Evolutionary conservation across 2,888 invertebrate genomes (phyloP).

Genomic region (Pyrrhosoma nymphula): DNA sequence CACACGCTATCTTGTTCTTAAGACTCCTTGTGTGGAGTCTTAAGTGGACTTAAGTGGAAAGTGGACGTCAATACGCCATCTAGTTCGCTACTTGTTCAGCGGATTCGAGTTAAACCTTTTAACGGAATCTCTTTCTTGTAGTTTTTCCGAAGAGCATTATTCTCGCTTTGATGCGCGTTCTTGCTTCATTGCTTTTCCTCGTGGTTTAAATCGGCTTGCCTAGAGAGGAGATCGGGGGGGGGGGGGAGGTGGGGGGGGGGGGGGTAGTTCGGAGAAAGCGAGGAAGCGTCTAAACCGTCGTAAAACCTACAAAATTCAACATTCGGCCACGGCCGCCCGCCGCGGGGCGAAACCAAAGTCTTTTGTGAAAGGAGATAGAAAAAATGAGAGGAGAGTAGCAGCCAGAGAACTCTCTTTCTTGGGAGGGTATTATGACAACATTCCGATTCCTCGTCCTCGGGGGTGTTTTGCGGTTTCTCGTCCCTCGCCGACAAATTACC

Average conservation of each 20-base stretch:
- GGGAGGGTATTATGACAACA: neutral
- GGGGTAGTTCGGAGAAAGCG: neutral
- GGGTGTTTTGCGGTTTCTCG: constrained; percentile 4
- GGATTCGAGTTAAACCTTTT: too few species aligned
- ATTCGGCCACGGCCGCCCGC: neutral
- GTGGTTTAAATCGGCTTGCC: neutral
- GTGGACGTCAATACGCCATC: too few species aligned
- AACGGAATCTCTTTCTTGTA: too few species aligned
- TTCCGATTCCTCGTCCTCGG: neutral
- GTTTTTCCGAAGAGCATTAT: too few species aligned
- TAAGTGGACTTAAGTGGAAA: too few species aligned
- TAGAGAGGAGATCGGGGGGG: neutral
- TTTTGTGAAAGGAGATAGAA: neutral
- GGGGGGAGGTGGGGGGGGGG: neutral
- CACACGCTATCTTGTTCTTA: too few species aligned
- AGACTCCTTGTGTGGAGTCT: too few species aligned
- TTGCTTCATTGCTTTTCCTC: neutral
- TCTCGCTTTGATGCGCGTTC: neutral
- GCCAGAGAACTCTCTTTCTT: neutral
- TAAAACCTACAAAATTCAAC: neutral
- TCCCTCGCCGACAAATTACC: neutral
- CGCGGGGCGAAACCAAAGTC: neutral
- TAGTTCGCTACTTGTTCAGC: too few species aligned
- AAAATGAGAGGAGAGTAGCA: neutral
- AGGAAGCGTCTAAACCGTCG: neutral